Evolutionary conservation across 2,797 vertebrate species (phyloP).

Genomic region (Urocyon cinereoargenteus): DNA sequence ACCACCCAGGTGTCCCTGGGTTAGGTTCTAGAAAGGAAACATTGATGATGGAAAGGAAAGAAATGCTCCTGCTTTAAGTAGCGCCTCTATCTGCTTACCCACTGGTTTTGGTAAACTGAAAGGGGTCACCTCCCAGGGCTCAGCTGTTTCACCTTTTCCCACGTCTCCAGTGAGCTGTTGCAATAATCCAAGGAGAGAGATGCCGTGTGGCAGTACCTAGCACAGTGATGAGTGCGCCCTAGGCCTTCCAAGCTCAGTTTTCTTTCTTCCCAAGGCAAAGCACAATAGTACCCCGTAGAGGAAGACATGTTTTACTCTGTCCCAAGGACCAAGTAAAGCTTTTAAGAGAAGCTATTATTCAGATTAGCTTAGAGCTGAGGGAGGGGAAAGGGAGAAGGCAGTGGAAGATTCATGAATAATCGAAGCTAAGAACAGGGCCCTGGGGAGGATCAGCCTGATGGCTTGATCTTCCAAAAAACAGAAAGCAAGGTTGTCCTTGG

Average conservation of each 20-base stretch:
- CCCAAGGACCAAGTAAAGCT: background rate
- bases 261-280: background rate
- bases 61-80: background rate
- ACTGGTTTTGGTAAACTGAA: background rate
- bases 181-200: background rate
- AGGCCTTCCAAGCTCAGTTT: background rate
- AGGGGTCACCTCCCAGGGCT: too few relatives aligned
- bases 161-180: background rate
- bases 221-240: background rate
- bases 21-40: background rate
- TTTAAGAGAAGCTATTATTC: background rate
- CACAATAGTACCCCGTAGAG: background rate
- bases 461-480: background rate
- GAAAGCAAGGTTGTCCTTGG: background rate
- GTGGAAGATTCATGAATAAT: background rate
- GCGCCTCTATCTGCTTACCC: background rate
- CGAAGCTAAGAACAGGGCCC: background rate
- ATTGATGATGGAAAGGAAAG: background rate
- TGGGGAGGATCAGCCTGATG: background rate
- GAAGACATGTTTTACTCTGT: background rate
- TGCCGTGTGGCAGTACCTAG: too few relatives aligned
- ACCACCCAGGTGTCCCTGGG: background rate
- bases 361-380: background rate
- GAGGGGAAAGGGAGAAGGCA: background rate
- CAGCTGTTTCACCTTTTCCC: background rate